Percentiles rank a stretch among this genome's conserved stretches.
These are phyloP conservation scores for Sicus ferrugineus DNA, from an alignment of 2,888 invertebrate genomes.

Conservation along the genomic window DNA sequence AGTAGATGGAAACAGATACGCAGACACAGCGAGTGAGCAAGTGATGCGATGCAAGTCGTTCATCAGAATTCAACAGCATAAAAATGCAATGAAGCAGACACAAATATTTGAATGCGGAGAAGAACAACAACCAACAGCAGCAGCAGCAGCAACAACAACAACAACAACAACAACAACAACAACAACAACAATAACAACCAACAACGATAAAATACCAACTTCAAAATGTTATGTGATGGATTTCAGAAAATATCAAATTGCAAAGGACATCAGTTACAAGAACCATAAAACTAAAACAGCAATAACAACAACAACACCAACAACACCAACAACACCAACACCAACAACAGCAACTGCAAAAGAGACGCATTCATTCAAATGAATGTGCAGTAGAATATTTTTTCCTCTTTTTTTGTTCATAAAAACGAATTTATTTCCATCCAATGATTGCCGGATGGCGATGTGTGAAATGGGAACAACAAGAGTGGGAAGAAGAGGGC, in stretches of 20 bases:
- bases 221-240: neutral
- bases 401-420: neutral
- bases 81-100: neutral
- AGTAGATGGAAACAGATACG: neutral
- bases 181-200: neutral
- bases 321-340: neutral
- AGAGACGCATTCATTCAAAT: neutral
- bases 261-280: neutral
- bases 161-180: neutral
- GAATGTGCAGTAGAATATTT: neutral
- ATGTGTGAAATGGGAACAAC: too few relatives aligned
- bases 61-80: slow-evolving; percentile 25
- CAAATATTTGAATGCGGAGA: neutral
- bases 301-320: neutral
- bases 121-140: too few relatives aligned
- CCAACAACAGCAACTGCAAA: neutral
- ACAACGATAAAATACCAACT: neutral
- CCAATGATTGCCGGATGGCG: too few relatives aligned
- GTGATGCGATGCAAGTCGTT: slow-evolving; percentile 16
- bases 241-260: neutral
- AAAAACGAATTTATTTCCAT: slow-evolving; percentile 8
- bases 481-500: too few relatives aligned
- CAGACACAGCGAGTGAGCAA: neutral
- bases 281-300: neutral
- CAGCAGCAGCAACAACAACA: neutral